Conservation (phyloP, 2,888 invertebrate species). For the Tipula vernalis region DNA sequence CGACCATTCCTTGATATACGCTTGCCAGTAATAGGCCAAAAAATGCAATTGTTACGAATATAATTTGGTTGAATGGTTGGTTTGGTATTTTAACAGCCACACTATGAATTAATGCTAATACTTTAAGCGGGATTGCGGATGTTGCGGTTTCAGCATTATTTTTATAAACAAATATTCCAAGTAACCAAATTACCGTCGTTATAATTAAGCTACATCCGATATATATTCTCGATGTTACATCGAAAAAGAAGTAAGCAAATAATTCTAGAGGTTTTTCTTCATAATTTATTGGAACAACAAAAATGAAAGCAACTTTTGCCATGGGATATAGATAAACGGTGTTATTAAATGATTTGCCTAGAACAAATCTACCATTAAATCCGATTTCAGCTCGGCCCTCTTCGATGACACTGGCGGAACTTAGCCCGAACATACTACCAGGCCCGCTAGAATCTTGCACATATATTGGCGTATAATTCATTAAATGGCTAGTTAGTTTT, state of each 20-base stretch:
- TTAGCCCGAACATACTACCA: not conserved
- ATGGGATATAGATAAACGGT: not conserved
- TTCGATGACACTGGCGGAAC: not conserved
- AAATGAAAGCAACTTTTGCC: not conserved
- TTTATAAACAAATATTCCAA: not conserved
- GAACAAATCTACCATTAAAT: not conserved
- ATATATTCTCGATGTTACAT: not conserved
- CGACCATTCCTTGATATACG: not conserved
- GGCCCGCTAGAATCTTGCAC: not conserved
- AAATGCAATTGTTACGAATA: not conserved
- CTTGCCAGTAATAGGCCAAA: not conserved
- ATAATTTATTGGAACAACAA: not conserved
- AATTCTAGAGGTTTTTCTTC: not conserved
- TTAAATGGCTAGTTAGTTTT: not conserved
- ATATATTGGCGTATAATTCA: not conserved
- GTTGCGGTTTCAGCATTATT: not conserved
- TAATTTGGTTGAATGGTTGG: not conserved
- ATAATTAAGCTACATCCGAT: not conserved
- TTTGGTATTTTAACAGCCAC: not conserved
- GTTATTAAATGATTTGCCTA: not conserved
- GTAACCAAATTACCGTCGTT: not conserved
- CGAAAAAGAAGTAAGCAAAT: not conserved
- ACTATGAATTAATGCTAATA: not conserved
- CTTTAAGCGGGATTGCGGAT: not conserved
- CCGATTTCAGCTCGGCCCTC: not conserved